Evolutionary conservation across 2,888 invertebrate species (phyloP), one percentile per base, ranked within the genome.

Genomic region (Zonitis immaculata): DNA sequence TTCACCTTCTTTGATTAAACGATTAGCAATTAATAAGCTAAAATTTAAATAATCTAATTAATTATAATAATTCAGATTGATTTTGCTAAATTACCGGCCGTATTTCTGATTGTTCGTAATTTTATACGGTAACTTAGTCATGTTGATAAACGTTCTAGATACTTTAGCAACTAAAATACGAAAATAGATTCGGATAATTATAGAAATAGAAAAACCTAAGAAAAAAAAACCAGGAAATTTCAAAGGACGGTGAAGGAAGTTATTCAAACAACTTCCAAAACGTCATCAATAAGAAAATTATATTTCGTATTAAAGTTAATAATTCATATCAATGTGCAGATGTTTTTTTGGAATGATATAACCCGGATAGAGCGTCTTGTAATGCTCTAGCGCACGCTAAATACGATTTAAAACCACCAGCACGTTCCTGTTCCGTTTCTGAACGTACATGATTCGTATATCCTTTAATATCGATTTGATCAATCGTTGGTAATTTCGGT

Each of bases 301-400:
- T n/a, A n/a, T n/a, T n/a, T n/a, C n/a, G n/a, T n/a, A n/a, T n/a
- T n/a, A n/a, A n/a, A n/a, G n/a, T 1, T 6, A 12, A 8, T 12
- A n/a, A 14, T 32, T 32, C 9, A 9, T 35, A 26, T 54, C 27
- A 50, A 32, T 54, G 47, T 16, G 49, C 46, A 12, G 51, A 25
- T 2, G 51, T 14, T 56, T 65, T 66, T 50, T 62, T 69, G 30
- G 61, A 61, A 59, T 74, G 76, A 64, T 86, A 89, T 1, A 91
- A 77, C 7, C 91, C 93, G 52, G 89, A 83, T 69, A 95, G 80
- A 0, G 95, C 91, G 71, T 95, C 95, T 69, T 93, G 90, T 39
- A 96, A 73, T 0, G 94, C 95, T 56, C 95, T 80, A 57, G 90
- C 80, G 69, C 95, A 95, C 0, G 93, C 91, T 62, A 92, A 79